Percentiles rank a stretch among this genome's conserved stretches.
Conservation (phyloP, 1,140 invertebrate species). For the Megalopta genalis region DNA sequence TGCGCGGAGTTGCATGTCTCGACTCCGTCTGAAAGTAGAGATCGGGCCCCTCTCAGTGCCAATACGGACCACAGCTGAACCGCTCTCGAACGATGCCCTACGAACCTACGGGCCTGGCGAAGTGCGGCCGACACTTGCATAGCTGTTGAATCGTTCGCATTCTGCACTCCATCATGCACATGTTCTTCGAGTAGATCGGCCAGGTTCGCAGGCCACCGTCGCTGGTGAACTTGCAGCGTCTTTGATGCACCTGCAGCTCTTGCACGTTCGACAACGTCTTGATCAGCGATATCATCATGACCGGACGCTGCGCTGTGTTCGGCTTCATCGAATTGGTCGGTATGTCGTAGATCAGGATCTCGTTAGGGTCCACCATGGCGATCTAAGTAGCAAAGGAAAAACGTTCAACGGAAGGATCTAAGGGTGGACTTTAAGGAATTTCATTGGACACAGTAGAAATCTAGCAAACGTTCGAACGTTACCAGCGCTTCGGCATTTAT, state of each 20-base stretch:
- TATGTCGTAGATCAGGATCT: background rate
- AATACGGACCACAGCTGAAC: background rate
- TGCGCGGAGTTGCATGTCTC: conserved; percentile 40
- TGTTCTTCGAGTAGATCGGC: conserved; percentile 52
- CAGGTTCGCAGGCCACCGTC: conserved; percentile 54
- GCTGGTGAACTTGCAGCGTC: conserved; percentile 47
- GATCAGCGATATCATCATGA: conserved; percentile 11
- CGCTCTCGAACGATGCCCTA: background rate
- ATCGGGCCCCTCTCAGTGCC: background rate
- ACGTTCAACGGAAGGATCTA: too few species aligned
- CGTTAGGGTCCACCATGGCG: background rate
- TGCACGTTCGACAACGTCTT: conserved; percentile 6
- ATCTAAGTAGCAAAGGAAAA: background rate
- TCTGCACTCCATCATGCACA: conserved; percentile 62
- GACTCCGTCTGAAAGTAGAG: conserved; percentile 15
- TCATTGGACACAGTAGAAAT: too few species aligned
- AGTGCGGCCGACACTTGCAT: conserved; percentile 64
- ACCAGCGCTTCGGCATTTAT: background rate
- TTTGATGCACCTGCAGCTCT: conserved; percentile 37
- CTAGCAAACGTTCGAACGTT: background rate
- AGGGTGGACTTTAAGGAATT: too few species aligned
- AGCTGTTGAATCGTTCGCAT: conserved; percentile 43
- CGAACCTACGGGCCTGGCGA: conserved; percentile 53
- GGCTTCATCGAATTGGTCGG: background rate
- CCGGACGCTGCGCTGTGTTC: background rate